Percentiles rank a stretch among this genome's conserved stretches.
These are phyloP conservation scores for Seriola rivoliana DNA, from an alignment of 2,113 vertebrate species.

Conservation along the genomic window DNA sequence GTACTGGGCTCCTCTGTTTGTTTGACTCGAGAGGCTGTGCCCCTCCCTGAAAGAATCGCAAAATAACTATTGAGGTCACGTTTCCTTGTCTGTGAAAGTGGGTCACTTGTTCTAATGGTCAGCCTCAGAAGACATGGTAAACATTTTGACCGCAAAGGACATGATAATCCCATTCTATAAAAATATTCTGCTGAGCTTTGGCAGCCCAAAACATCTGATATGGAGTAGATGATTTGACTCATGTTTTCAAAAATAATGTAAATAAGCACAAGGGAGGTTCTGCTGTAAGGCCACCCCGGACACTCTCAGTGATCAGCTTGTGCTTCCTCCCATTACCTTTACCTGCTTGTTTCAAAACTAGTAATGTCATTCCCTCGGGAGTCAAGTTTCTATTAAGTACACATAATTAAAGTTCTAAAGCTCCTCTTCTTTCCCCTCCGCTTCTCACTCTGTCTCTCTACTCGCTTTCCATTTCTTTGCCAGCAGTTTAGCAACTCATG, in stretches of 20 bases:
- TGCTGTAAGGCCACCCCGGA: background rate
- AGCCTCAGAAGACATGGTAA: slow-evolving; percentile 56
- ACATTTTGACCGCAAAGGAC: slow-evolving; percentile 33
- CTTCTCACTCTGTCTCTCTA: background rate
- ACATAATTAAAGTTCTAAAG: slow-evolving; percentile 69
- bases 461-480: slow-evolving; percentile 41
- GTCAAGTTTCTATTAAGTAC: slow-evolving; percentile 70
- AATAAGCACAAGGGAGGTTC: background rate
- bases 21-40: slow-evolving; percentile 51
- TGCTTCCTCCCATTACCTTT: slow-evolving; percentile 49
- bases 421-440: slow-evolving; percentile 1
- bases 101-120: slow-evolving; percentile 73
- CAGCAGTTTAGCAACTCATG: slow-evolving; percentile 52
- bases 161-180: slow-evolving; percentile 8
- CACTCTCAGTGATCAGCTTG: background rate
- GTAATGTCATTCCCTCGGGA: slow-evolving; percentile 59
- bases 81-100: slow-evolving; percentile 76
- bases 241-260: slow-evolving; percentile 4
- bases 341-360: slow-evolving; percentile 63
- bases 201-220: background rate
- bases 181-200: background rate
- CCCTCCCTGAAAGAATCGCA: slow-evolving; percentile 59
- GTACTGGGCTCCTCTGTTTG: slow-evolving; percentile 38
- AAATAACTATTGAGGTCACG: slow-evolving; percentile 79
- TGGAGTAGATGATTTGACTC: background rate